Conservation (phyloP, 2,888 invertebrate species). For the Villa cingulata region DNA sequence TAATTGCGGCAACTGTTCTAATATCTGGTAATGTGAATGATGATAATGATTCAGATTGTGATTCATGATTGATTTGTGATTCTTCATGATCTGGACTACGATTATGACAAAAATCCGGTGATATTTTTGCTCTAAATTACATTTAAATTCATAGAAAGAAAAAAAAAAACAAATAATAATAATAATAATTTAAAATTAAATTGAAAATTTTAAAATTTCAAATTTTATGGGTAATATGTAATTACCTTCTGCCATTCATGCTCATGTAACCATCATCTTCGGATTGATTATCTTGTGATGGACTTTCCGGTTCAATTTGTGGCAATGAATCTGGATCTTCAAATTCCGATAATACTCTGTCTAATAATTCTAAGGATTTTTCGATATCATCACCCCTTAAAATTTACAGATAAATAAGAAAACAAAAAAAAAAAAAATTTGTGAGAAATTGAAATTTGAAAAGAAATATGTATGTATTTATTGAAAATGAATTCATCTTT, state of each 20-base stretch:
- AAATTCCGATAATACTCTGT: constrained; percentile 81
- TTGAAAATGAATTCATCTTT: neutral
- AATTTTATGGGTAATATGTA: constrained; percentile 7
- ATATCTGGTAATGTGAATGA: constrained; percentile 29
- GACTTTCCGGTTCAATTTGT: constrained; percentile 46
- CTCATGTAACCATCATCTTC: constrained; percentile 90
- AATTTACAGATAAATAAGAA: constrained; percentile 23
- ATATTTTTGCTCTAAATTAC: constrained; percentile 50
- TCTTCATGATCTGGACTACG: constrained; percentile 7
- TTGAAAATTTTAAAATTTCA: no score
- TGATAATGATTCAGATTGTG: constrained; percentile 1
- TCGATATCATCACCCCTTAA: constrained; percentile 76
- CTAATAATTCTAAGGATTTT: constrained; percentile 73
- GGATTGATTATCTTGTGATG: constrained; percentile 69
- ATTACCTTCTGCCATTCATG: constrained; percentile 71
- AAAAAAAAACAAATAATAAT: neutral
- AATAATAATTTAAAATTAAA: neutral
- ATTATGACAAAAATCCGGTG: constrained; percentile 46
- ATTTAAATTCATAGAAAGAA: neutral
- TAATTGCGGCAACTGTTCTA: constrained; percentile 29
- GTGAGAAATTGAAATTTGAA: no score
- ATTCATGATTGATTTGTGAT: neutral
- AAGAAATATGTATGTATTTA: no score
- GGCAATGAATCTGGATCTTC: constrained; percentile 48
- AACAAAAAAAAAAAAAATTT: neutral